Evolutionary conservation across 1,140 invertebrate genomes (phyloP), one percentile per base, ranked within the genome.

Genomic region (Drosophila teissieri): DNA sequence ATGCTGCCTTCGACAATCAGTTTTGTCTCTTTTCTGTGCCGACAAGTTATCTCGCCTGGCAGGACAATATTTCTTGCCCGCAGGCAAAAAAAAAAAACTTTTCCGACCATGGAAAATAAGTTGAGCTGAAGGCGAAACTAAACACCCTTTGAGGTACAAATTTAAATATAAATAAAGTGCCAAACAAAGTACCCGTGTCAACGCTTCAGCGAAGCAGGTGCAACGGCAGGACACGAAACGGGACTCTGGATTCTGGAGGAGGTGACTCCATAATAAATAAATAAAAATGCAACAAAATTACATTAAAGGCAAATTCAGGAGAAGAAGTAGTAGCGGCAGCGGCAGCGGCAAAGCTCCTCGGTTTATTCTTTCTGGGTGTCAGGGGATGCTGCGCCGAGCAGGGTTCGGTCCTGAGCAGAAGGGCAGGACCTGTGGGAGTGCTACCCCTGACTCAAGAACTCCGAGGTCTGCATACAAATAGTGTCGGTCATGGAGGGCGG

Each of bases 151-250:
- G 84, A 88, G 83, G 54, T 86, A 73, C 74, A 79, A 88, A 88
- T 88, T 88, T 88, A 88, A 88, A 88, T 88, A 88, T 89, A 88
- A 88, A 88, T 88, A 88, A 88, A 88, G 79, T 88, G 84, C 72
- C 83, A 89, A 88, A 88, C 83, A 83, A 88, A 88, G 84, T 88
- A 45, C 70, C 36, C 78, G 44, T 67, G 62, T 57, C 74, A 79
- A 73, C 56, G 57, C 42, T 42, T 78, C 78, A 44, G 49, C 58
- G 67, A 61, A 73, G 61, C 83, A 89, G 79, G 75, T 79, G 79
- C 79, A 60, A 27, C 22, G 11, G 56, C 6, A 22, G 37, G 22
- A 36, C 44, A 24, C 14, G 31, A n/a, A 15, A 54, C 69, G 1
- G 31, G 8, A 31, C 8, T 31, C 75, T 56, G 31, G 8, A 31